A percentile compares a stretch with the other conserved stretches of the same genome.
These are phyloP conservation scores for Triplophysa rosa DNA, from an alignment of 2,113 vertebrate genomes.

Conservation along the genomic window DNA sequence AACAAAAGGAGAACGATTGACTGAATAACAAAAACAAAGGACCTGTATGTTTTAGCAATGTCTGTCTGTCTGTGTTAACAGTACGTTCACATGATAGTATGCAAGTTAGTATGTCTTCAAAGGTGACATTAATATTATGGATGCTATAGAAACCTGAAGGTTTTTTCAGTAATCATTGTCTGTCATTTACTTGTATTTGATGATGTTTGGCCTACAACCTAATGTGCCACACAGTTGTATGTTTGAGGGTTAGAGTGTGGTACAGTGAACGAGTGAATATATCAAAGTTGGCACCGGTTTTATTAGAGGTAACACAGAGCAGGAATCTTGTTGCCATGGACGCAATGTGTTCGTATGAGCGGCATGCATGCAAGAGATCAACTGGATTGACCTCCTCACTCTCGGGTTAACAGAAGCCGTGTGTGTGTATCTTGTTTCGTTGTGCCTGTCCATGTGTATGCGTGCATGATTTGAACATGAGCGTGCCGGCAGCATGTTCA, in stretches of 20 bases:
- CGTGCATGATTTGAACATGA: constrained; percentile 31
- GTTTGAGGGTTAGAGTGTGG: constrained; percentile 31
- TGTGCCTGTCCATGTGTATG: constrained; percentile 25
- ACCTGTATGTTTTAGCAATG: neutral
- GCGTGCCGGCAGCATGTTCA: constrained; percentile 49
- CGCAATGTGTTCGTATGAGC: constrained; percentile 68
- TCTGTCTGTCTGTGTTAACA: neutral
- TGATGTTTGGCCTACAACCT: neutral
- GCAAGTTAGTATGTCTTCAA: no score
- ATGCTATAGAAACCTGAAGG: no score
- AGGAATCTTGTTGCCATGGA: constrained; percentile 72
- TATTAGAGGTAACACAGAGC: constrained; percentile 68
- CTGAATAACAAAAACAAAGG: neutral
- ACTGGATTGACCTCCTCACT: constrained; percentile 74
- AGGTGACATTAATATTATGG: no score
- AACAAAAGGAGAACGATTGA: constrained; percentile 15
- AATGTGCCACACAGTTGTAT: neutral
- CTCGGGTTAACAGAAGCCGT: constrained; percentile 78
- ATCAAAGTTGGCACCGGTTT: constrained; percentile 61
- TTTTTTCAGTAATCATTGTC: no score
- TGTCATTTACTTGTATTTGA: no score
- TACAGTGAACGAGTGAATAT: constrained; percentile 31
- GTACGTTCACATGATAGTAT: no score
- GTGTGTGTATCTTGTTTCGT: constrained; percentile 50
- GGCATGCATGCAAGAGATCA: constrained; percentile 72